Conservation (phyloP, 2,113 vertebrate genomes). For the Vombatus ursinus region DNA sequence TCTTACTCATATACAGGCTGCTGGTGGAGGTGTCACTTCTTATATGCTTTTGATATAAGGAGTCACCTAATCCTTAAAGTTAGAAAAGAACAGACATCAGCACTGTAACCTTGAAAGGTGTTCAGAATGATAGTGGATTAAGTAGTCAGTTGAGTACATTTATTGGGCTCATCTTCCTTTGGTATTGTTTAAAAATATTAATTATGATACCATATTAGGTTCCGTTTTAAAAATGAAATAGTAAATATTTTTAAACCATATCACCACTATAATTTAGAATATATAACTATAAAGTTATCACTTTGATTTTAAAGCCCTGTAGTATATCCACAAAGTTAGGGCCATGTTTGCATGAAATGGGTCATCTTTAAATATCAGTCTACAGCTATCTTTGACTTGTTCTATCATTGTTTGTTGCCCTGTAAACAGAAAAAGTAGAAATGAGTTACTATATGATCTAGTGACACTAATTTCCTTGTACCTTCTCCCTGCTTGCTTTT, state of each 20-base stretch:
- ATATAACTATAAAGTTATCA: not conserved
- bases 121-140: not conserved
- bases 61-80: not conserved
- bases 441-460: not conserved
- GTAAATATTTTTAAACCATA: not conserved
- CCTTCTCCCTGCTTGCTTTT: not conserved
- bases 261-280: not conserved
- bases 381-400: not conserved
- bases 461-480: not conserved
- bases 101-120: not conserved
- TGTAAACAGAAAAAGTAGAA: not conserved
- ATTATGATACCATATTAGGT: not conserved
- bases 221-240: not conserved
- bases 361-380: not conserved
- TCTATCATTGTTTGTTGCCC: not conserved
- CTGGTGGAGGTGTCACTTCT: not conserved
- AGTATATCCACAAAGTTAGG: not conserved
- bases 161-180: not conserved
- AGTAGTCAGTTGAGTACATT: not conserved
- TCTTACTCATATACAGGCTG: not conserved
- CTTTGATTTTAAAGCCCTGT: not conserved
- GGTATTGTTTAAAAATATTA: not conserved
- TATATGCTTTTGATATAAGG: not conserved
- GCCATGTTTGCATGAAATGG: not conserved
- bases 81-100: not conserved